These are phyloP conservation scores for Hermatobates lingyangjiaoensis DNA, from an alignment of 1,140 invertebrate genomes.

Conservation along the genomic window DNA sequence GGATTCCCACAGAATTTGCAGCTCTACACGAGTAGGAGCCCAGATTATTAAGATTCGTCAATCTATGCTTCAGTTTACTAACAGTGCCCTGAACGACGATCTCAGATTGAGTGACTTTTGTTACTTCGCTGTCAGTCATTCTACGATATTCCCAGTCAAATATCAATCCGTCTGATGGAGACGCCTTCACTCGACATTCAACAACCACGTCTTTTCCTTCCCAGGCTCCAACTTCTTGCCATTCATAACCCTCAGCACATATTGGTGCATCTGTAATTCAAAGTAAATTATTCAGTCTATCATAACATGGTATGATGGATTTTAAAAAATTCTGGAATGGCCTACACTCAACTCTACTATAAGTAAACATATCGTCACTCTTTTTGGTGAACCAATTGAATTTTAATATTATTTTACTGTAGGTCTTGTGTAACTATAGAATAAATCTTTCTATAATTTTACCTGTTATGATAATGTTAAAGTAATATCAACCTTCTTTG, in stretches of 20 bases:
- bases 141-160: neutral
- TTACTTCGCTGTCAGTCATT: neutral
- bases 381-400: too few species aligned
- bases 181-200: neutral
- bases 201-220: neutral
- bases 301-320: too few species aligned
- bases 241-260: neutral
- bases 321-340: too few species aligned
- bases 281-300: too few species aligned
- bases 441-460: too few species aligned
- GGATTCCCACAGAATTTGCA: constrained; percentile 1
- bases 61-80: neutral
- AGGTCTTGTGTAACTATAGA: too few species aligned
- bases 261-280: neutral
- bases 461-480: too few species aligned
- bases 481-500: too few species aligned
- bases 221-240: neutral
- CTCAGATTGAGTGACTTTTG: neutral
- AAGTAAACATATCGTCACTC: too few species aligned
- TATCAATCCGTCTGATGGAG: neutral
- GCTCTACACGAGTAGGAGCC: constrained; percentile 1
- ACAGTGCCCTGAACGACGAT: neutral
- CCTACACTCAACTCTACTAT: too few species aligned
- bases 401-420: too few species aligned
- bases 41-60: neutral